These are phyloP conservation scores for Lasioglossum morio DNA, from an alignment of 2,888 invertebrate species.

Conservation along the genomic window DNA sequence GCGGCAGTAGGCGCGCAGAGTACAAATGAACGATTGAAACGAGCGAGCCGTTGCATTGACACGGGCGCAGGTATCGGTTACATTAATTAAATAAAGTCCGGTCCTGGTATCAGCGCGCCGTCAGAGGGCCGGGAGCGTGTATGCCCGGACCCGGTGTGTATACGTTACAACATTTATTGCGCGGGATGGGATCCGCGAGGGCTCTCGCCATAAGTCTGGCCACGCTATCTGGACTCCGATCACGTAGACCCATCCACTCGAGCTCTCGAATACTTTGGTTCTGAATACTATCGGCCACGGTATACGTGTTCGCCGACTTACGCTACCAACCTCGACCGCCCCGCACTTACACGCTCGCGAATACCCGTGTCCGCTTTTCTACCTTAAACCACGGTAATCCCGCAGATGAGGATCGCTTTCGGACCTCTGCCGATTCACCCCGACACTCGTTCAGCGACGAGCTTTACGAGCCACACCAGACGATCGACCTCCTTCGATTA, in stretches of 20 bases:
- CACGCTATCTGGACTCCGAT: constrained; percentile 76
- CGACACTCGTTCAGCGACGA: constrained; percentile 6
- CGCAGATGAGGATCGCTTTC: constrained; percentile 36
- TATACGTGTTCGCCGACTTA: constrained; percentile 40
- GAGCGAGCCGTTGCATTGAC: constrained; percentile 65
- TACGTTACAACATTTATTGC: constrained; percentile 69
- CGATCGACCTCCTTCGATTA: constrained; percentile 72
- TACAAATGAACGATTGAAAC: constrained; percentile 55
- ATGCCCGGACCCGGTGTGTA: constrained; percentile 37
- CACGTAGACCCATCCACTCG: constrained; percentile 76
- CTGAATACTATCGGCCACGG: constrained; percentile 66
- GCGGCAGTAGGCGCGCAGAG: constrained; percentile 26
- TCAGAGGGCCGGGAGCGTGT: constrained; percentile 50
- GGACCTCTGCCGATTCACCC: constrained; percentile 23
- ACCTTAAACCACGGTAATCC: constrained; percentile 50
- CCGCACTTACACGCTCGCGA: constrained; percentile 11
- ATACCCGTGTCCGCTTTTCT: constrained; percentile 46
- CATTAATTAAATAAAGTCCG: constrained; percentile 76
- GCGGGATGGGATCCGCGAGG: constrained; percentile 65
- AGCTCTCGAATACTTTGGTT: constrained; percentile 67
- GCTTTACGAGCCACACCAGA: constrained; percentile 62
- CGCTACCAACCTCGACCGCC: background rate
- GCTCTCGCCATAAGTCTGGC: constrained; percentile 74
- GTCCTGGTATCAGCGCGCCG: constrained; percentile 57
- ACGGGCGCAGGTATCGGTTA: constrained; percentile 71